Evolutionary conservation across 2,113 vertebrate genomes (phyloP).

Genomic region (Theristicus caerulescens): DNA sequence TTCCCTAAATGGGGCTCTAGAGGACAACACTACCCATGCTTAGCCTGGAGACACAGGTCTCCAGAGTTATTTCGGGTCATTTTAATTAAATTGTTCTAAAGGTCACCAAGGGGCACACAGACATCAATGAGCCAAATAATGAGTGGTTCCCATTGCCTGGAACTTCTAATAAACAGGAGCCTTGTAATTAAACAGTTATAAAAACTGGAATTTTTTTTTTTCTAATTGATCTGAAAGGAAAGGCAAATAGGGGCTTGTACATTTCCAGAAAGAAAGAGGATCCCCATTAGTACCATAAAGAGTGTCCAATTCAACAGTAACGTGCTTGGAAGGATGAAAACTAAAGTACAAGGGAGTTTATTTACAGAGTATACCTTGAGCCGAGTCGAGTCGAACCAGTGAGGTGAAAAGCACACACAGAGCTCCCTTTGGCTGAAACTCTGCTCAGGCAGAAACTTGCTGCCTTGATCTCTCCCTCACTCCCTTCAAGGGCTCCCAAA

Average conservation of each 20-base stretch:
- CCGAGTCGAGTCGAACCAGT: background rate
- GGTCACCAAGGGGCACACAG: background rate
- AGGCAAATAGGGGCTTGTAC: background rate
- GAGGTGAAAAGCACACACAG: background rate
- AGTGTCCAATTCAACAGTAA: background rate
- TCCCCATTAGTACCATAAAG: background rate
- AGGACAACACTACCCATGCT: background rate
- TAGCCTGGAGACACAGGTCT: background rate
- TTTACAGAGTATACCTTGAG: background rate
- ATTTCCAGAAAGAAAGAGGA: background rate
- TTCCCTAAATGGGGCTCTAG: background rate
- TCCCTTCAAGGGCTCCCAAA: constrained; percentile 24
- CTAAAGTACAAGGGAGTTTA: background rate
- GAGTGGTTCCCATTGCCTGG: background rate
- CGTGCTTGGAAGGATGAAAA: background rate
- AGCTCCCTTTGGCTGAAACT: constrained; percentile 9
- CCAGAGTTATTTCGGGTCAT: background rate
- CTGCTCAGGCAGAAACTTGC: background rate
- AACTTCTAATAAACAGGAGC: background rate
- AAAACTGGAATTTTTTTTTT: background rate
- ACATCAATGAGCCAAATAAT: background rate
- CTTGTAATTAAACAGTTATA: background rate
- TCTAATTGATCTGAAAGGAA: background rate
- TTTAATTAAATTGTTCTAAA: constrained; percentile 1
- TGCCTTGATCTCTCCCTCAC: constrained; percentile 34